Evolutionary conservation across 2,888 invertebrate species (phyloP).

Genomic region (Metallyticus violacea): DNA sequence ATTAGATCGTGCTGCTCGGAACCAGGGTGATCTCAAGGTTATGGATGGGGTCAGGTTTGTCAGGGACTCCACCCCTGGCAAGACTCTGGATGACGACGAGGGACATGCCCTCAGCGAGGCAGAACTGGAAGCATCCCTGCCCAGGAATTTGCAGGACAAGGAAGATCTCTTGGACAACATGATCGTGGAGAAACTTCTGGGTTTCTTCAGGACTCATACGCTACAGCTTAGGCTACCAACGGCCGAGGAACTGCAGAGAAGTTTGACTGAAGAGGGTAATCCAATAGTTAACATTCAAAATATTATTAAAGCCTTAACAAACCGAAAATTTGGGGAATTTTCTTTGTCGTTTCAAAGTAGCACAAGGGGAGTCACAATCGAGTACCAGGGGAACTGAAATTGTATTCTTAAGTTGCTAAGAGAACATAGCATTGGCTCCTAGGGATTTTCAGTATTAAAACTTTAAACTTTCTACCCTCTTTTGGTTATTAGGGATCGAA

Average conservation of each 20-base stretch:
- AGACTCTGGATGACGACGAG: neutral
- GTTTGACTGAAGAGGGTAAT: slow-evolving; percentile 57
- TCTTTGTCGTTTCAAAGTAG: no score
- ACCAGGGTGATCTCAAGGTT: slow-evolving; percentile 59
- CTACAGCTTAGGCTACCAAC: slow-evolving; percentile 75
- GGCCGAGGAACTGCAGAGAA: slow-evolving; percentile 60
- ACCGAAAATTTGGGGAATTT: no score
- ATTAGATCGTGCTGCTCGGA: slow-evolving; percentile 68
- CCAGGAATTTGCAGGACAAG: slow-evolving; percentile 68
- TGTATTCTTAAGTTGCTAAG: no score
- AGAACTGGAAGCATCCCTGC: slow-evolving; percentile 68
- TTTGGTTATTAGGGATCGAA: no score
- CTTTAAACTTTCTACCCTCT: no score
- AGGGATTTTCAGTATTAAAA: no score
- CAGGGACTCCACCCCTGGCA: slow-evolving; percentile 48
- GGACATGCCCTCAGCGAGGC: slow-evolving; percentile 51
- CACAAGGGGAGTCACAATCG: no score
- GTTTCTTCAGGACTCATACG: slow-evolving; percentile 75
- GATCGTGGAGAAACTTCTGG: slow-evolving; percentile 70
- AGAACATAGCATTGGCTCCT: no score
- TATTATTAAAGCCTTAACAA: neutral
- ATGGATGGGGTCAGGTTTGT: slow-evolving; percentile 75
- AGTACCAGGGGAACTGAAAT: no score
- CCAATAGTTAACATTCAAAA: neutral
- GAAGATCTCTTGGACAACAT: slow-evolving; percentile 70